Base-by-base conservation (phyloP, 2,113 vertebrate genomes). In the Poecilia latipinna region DNA sequence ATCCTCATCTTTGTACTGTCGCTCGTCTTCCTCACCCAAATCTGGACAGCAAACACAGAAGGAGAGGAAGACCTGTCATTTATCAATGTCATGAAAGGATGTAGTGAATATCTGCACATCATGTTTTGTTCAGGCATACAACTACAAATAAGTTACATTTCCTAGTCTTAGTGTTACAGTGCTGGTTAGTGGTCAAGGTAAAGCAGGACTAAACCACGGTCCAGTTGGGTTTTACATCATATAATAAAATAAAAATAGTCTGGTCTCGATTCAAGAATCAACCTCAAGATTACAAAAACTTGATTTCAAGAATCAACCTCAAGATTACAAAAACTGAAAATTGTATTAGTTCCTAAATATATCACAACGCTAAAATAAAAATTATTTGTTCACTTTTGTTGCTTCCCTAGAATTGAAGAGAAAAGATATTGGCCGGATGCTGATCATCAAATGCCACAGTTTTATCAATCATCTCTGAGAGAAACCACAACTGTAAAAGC, bases 1-100 rank as follows among this genome's bases (percentile, higher is more conserved):
- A 99, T 99, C 89, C 98, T 94, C 97, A 99, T 97, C 93, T 99
- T 99, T 5, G 98, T 99, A 88, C 98, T 99, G 95, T 99, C 98
- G 0, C 97, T 99, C 1, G 97, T 99, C 92, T 99, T 99, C 87
- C 98, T 96, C 92, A 99, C 98, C 98, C 98, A 99, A 83, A 99
- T 97, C 98, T 99, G 72, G 65, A 62, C 74, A 78, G 64, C 29
- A 51, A 65, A 64, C 11, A 77, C 24, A 60, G 17, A 70, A 31
- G 28, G 4, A 51, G 12, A 70, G 28, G 28, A 11, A 60, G 28
- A 19, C 6, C 0, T 22, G 33, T 22, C 32, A 48, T 61, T 67
- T 22, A 42, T 6, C 70, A 24, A 48, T 17, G 5, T 63, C 8
- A 63, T 29, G 61, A 29, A 61, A 61, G 24, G 24, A 12, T 26